Base-by-base conservation (phyloP, 2,113 vertebrate species). In the Daubentonia madagascariensis region DNA sequence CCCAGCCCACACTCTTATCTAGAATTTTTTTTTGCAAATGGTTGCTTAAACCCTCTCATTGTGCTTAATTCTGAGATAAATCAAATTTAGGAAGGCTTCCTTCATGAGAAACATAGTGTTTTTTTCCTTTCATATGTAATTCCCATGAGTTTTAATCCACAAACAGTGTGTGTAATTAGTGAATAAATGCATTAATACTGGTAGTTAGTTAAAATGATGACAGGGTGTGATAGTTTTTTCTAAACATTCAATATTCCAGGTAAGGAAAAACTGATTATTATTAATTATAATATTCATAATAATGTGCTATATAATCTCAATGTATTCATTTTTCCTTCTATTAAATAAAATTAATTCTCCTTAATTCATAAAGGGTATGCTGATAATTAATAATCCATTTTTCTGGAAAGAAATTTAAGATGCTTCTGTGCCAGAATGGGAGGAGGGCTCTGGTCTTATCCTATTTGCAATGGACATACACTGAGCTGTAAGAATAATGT, bases 181-280 rank as follows among this genome's bases (percentile, higher is more conserved):
- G 59, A 89, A 65, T 61, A 48, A 85, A 32, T 72, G 50, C 22
- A 85, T 35, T 40, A 3, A 59, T 93, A 61, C 13, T 89, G 43
- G 8, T 93, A 63, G 37, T 92, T 91, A 94, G 45, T 78, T 95
- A 89, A 97, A 94, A 35, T 89, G 72, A 54, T 54, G 32, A 52
- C 52, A 96, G 57, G 20, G 18, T 63, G n/a, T 76, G 40, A 48
- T 50, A 67, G 79, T 59, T 30, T 72, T 89, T 93, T 85, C 18
- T 92, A 37, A 96, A 89, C 78, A 89, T 95, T 37, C 40, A 81
- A 20, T 54, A 85, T 18, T 94, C 17, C 37, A 85, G 25, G 37
- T 79, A 85, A 45, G 57, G 54, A 94, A 88, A 93, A 94, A 63
- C 16, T 22, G 40, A 48, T 75, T 95, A 65, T 43, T 67, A 0